Percentiles rank a stretch among this genome's conserved stretches.
These are phyloP conservation scores for Scelioninae gen. 1 DNA, from an alignment of 2,888 invertebrate genomes.

Conservation along the genomic window DNA sequence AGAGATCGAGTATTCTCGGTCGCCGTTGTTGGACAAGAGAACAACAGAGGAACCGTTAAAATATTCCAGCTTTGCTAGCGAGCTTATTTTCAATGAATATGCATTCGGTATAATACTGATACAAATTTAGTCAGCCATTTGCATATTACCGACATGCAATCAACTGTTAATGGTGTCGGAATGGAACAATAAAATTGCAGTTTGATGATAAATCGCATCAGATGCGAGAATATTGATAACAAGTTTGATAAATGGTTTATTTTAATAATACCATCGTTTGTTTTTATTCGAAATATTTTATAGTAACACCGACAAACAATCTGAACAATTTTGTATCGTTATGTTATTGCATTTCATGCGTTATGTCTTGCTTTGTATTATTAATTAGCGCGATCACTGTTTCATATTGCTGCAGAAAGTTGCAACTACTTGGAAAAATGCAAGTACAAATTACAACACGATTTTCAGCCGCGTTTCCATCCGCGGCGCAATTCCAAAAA, in stretches of 20 bases:
- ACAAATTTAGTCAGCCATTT: slow-evolving; percentile 51
- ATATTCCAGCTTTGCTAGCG: slow-evolving; percentile 39
- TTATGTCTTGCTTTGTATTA: slow-evolving; percentile 42
- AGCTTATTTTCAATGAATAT: slow-evolving; percentile 54
- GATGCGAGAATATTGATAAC: not conserved
- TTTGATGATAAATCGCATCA: not conserved
- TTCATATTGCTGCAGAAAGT: slow-evolving; percentile 48
- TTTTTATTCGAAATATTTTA: slow-evolving; percentile 26
- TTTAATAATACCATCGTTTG: slow-evolving; percentile 1
- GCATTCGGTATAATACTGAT: slow-evolving; percentile 32
- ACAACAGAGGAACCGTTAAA: slow-evolving; percentile 56
- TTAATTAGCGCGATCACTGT: slow-evolving; percentile 40
- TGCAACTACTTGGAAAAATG: slow-evolving; percentile 24
- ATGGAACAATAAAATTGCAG: slow-evolving; percentile 13
- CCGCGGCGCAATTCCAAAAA: slow-evolving; percentile 35
- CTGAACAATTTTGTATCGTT: slow-evolving; percentile 37
- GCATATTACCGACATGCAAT: slow-evolving; percentile 44
- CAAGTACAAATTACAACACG: slow-evolving; percentile 31
- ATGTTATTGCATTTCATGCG: slow-evolving; percentile 36
- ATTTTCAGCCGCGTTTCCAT: slow-evolving; percentile 42
- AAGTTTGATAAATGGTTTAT: slow-evolving; percentile 4
- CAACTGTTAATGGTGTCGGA: slow-evolving; percentile 4
- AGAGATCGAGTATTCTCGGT: not conserved
- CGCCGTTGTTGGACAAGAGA: slow-evolving; percentile 23
- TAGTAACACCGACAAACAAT: slow-evolving; percentile 39